Evolutionary conservation across 2,888 invertebrate species (phyloP).

Genomic region (Tineola bisselliella): DNA sequence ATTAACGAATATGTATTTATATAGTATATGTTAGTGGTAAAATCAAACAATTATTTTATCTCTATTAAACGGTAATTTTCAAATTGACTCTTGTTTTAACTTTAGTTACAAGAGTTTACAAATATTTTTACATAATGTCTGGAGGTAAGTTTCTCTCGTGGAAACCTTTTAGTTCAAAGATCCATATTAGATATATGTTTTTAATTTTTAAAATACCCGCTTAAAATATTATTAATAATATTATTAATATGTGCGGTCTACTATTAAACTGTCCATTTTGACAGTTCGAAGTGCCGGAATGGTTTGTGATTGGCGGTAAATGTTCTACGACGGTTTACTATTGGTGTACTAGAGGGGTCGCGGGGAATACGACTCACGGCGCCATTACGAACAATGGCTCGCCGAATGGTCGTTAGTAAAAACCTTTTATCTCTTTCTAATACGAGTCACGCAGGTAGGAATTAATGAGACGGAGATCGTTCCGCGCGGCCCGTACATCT

Average conservation of each 20-base stretch:
- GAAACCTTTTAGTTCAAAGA: no score
- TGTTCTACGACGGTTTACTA: conserved; percentile 66
- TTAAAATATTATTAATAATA: conserved; percentile 7
- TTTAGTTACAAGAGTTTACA: no score
- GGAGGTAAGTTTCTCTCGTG: no score
- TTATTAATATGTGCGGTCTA: not conserved
- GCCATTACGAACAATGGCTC: conserved; percentile 67
- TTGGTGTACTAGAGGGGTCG: conserved; percentile 57
- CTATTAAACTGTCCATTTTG: conserved; percentile 44
- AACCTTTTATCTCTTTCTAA: conserved; percentile 69
- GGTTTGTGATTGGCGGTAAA: conserved; percentile 69
- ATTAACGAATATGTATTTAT: no score
- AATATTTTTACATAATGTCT: no score
- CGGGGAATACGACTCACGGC: conserved; percentile 55
- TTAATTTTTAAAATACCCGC: no score
- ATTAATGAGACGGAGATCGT: conserved; percentile 65
- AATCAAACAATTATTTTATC: no score
- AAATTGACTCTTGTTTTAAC: no score
- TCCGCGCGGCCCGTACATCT: conserved; percentile 21
- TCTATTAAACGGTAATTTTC: no score
- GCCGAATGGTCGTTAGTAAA: conserved; percentile 64
- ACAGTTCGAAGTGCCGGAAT: conserved; percentile 66
- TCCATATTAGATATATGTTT: no score
- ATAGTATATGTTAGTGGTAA: no score
- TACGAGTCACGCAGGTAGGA: conserved; percentile 65